Conservation (phyloP, 1,140 invertebrate species). For the Pseudomyrmex gracilis region DNA sequence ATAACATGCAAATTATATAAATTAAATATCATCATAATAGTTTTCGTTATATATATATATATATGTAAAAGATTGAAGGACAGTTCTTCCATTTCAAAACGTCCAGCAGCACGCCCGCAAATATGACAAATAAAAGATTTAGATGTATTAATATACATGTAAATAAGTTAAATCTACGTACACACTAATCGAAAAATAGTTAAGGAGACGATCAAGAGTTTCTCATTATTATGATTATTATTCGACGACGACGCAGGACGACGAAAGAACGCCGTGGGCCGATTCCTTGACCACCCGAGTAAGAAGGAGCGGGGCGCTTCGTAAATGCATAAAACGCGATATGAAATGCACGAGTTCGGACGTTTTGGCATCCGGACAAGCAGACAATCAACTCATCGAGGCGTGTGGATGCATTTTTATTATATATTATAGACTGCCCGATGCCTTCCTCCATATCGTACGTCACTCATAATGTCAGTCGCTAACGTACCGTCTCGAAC, state of each 20-base stretch:
- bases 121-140: too few relatives aligned
- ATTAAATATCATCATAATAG: too few relatives aligned
- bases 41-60: too few relatives aligned
- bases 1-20: too few relatives aligned
- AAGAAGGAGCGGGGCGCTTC: slow-evolving; percentile 75
- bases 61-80: too few relatives aligned
- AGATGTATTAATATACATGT: not conserved
- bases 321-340: slow-evolving; percentile 83
- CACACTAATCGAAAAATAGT: slow-evolving; percentile 35
- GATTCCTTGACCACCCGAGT: slow-evolving; percentile 80
- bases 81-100: too few relatives aligned
- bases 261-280: slow-evolving; percentile 76
- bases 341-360: slow-evolving; percentile 85
- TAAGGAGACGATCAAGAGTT: slow-evolving; percentile 39
- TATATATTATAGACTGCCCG: slow-evolving; percentile 86
- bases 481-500: slow-evolving; percentile 86
- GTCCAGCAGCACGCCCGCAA: too few relatives aligned
- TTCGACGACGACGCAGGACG: slow-evolving; percentile 54
- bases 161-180: slow-evolving; percentile 2
- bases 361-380: slow-evolving; percentile 86
- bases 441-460: slow-evolving; percentile 84
- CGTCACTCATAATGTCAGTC: slow-evolving; percentile 86
- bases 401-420: slow-evolving; percentile 86
- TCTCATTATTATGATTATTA: slow-evolving; percentile 66
- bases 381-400: slow-evolving; percentile 86